These are phyloP conservation scores for Calephelis virginiensis DNA, from an alignment of 1,140 invertebrate species.

Conservation along the genomic window DNA sequence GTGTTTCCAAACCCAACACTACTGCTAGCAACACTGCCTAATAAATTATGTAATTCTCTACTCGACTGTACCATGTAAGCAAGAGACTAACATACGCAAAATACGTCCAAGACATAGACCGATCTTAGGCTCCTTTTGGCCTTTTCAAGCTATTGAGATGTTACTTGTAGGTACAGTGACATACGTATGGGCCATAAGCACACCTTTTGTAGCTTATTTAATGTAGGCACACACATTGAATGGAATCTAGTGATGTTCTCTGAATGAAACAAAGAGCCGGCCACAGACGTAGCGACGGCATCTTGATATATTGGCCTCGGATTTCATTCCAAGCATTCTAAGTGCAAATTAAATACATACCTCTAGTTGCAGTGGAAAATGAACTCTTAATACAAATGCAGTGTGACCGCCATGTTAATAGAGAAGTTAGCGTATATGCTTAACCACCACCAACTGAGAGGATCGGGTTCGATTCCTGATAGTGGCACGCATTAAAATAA, in stretches of 20 bases:
- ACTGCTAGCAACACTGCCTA: background rate
- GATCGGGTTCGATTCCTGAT: too few species aligned
- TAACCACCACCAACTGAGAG: too few species aligned
- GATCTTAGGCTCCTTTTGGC: slow-evolving; percentile 10
- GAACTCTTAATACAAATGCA: too few species aligned
- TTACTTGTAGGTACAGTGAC: background rate
- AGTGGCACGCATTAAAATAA: too few species aligned
- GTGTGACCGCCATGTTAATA: too few species aligned
- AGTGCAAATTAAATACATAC: slow-evolving; percentile 7
- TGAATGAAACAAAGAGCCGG: slow-evolving; percentile 13
- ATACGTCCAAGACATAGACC: slow-evolving; percentile 3
- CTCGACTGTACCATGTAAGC: slow-evolving; percentile 7
- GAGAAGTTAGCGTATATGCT: too few species aligned
- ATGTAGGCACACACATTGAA: slow-evolving; percentile 15
- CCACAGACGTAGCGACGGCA: slow-evolving; percentile 15
- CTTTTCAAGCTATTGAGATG: slow-evolving; percentile 16
- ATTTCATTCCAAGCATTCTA: slow-evolving; percentile 1
- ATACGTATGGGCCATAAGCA: slow-evolving; percentile 8
- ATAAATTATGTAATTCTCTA: slow-evolving; percentile 6
- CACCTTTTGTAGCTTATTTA: slow-evolving; percentile 17
- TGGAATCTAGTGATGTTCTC: slow-evolving; percentile 14
- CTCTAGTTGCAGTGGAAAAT: too few species aligned
- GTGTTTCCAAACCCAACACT: slow-evolving; percentile 6
- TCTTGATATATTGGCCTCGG: slow-evolving; percentile 10
- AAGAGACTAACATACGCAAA: slow-evolving; percentile 13